A percentile compares a stretch with the other conserved stretches of the same genome.
phyloP scores from a whole-genome alignment of 2,113 vertebrate species.

The Laticauda colubrina region DNA sequence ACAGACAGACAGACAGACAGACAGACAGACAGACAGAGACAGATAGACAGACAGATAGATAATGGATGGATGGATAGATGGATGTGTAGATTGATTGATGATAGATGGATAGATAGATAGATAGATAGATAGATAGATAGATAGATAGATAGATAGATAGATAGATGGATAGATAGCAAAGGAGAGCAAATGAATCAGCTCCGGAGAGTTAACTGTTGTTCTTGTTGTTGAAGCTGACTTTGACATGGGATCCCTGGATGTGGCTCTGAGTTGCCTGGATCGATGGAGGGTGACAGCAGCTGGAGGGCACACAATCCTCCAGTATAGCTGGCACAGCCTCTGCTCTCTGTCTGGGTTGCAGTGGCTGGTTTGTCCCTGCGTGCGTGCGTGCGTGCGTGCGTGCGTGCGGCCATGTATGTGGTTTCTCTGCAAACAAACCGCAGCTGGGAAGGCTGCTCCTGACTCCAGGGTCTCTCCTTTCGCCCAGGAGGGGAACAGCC shows the following conservation, averaged over 20 bases:
- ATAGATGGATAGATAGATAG: too few species aligned
- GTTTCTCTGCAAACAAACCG: neutral
- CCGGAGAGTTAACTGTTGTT: too few species aligned
- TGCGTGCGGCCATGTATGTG: too few species aligned
- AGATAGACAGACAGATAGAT: too few species aligned
- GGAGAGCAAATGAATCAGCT: neutral
- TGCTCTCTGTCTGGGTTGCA: neutral
- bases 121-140: too few species aligned
- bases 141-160: too few species aligned
- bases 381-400: too few species aligned
- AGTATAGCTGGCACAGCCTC: neutral
- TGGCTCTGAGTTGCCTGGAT: neutral
- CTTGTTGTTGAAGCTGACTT: neutral
- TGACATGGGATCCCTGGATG: neutral
- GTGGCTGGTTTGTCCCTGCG: neutral
- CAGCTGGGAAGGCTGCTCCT: neutral
- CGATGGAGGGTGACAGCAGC: neutral
- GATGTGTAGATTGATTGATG: too few species aligned
- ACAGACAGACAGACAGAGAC: accelerated
- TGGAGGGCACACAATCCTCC: neutral
- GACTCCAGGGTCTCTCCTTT: neutral
- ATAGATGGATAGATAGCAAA: too few species aligned
- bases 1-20: too few species aligned
- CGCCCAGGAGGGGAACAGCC: neutral
- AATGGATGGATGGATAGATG: too few species aligned